These are phyloP conservation scores for Falco naumanni DNA, from an alignment of 2,797 vertebrate species.

Conservation along the genomic window DNA sequence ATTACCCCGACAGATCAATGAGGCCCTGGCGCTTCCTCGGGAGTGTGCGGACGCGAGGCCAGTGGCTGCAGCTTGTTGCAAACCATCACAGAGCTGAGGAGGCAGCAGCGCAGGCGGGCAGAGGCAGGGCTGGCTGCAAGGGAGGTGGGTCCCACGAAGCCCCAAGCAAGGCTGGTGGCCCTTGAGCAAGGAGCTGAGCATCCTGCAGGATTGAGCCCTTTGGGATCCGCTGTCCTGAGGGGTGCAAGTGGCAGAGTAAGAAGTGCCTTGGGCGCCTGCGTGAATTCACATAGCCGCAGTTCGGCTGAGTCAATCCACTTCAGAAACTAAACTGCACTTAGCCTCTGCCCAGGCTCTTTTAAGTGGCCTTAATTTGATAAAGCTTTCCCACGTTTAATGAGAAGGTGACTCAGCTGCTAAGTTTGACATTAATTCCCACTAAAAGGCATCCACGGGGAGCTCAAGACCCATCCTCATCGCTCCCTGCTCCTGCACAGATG, in stretches of 20 bases:
- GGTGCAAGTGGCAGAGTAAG: neutral
- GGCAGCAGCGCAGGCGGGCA: neutral
- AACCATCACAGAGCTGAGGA: fast-evolving
- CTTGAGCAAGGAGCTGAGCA: neutral
- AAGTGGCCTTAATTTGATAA: slow-evolving; percentile 57
- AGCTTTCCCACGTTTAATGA: neutral
- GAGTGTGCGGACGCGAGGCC: neutral
- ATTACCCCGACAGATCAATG: neutral
- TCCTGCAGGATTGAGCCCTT: neutral
- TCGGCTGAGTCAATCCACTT: slow-evolving; percentile 18
- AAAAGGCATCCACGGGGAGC: neutral
- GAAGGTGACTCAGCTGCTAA: neutral
- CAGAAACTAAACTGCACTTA: slow-evolving; percentile 45
- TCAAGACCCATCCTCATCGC: fast-evolving
- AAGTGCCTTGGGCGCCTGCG: fast-evolving
- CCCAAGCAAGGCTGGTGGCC: neutral
- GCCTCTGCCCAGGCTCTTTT: slow-evolving; percentile 39
- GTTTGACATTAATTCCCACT: neutral
- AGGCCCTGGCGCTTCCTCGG: neutral
- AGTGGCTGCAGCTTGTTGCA: neutral
- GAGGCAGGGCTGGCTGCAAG: neutral
- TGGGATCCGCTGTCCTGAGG: neutral
- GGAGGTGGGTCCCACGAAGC: fast-evolving
- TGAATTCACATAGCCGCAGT: neutral
- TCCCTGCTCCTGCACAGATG: fast-evolving